Conservation (phyloP, 2,113 vertebrate species). For the Myiagra hebetior region DNA sequence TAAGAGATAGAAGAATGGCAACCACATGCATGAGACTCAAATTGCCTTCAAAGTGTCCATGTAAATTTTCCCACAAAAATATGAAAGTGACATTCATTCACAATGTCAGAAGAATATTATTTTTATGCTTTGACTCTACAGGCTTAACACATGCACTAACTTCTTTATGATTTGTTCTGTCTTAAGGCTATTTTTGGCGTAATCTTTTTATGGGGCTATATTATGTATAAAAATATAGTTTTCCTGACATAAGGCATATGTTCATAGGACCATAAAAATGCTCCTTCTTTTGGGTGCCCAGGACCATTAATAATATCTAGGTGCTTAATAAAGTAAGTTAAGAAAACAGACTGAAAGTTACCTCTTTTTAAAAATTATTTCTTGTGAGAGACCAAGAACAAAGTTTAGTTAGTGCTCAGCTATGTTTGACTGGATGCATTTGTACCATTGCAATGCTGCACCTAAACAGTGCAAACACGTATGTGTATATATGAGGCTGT, state of each 20-base stretch:
- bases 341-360: not conserved
- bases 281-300: slow-evolving; percentile 7
- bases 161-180: slow-evolving; percentile 59
- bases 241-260: slow-evolving; percentile 33
- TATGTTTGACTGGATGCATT: not conserved
- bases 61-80: slow-evolving; percentile 51
- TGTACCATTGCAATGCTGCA: not conserved
- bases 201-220: slow-evolving; percentile 39
- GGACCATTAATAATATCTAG: not conserved
- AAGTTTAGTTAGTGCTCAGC: not conserved
- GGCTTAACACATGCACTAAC: slow-evolving; percentile 55
- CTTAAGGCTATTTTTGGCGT: slow-evolving; percentile 30
- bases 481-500: not conserved
- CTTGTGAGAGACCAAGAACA: not conserved
- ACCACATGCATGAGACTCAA: not conserved
- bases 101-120: slow-evolving; percentile 56
- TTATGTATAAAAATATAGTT: slow-evolving; percentile 43
- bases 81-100: slow-evolving; percentile 54
- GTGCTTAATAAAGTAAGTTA: not conserved
- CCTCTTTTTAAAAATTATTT: not conserved
- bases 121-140: slow-evolving; percentile 37
- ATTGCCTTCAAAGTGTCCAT: slow-evolving; percentile 43
- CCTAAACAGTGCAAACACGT: not conserved
- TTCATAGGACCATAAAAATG: slow-evolving; percentile 14
- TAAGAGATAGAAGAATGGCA: not conserved